Conservation (phyloP, 1,140 invertebrate genomes). For the Neodiprion fabricii region DNA sequence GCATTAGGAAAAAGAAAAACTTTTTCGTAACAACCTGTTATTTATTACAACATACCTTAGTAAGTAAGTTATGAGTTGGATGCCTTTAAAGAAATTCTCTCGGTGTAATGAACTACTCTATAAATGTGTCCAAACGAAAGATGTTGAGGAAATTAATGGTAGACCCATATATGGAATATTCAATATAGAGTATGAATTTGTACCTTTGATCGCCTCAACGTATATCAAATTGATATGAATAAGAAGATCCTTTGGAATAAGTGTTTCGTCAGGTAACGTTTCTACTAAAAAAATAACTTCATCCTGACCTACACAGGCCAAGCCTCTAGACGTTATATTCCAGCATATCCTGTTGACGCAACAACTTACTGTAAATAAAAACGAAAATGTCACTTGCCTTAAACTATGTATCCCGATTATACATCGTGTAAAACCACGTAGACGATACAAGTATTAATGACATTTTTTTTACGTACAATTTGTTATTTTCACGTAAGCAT, state of each 20-base stretch:
- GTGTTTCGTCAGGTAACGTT: slow-evolving; percentile 71
- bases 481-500: slow-evolving; percentile 78
- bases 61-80: too few relatives aligned
- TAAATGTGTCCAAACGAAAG: too few relatives aligned
- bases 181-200: slow-evolving; percentile 17
- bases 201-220: slow-evolving; percentile 79
- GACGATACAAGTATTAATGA: background rate
- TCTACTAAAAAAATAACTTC: slow-evolving; percentile 85
- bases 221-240: slow-evolving; percentile 79
- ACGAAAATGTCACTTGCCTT: slow-evolving; percentile 12
- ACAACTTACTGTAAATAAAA: slow-evolving; percentile 74
- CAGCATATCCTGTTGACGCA: slow-evolving; percentile 82
- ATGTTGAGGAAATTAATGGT: too few relatives aligned
- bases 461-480: slow-evolving; percentile 68
- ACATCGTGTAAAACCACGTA: background rate
- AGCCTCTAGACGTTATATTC: slow-evolving; percentile 81
- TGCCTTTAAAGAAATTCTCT: too few relatives aligned
- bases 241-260: slow-evolving; percentile 80
- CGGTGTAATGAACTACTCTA: too few relatives aligned
- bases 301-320: slow-evolving; percentile 85
- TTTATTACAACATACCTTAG: too few relatives aligned
- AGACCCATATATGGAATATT: slow-evolving; percentile 12
- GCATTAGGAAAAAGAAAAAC: slow-evolving; percentile 22
- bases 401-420: slow-evolving; percentile 11
- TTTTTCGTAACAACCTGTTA: too few relatives aligned